These are phyloP conservation scores for Threskiornis aethiopicus DNA, from an alignment of 2,797 vertebrate genomes.

Conservation along the genomic window DNA sequence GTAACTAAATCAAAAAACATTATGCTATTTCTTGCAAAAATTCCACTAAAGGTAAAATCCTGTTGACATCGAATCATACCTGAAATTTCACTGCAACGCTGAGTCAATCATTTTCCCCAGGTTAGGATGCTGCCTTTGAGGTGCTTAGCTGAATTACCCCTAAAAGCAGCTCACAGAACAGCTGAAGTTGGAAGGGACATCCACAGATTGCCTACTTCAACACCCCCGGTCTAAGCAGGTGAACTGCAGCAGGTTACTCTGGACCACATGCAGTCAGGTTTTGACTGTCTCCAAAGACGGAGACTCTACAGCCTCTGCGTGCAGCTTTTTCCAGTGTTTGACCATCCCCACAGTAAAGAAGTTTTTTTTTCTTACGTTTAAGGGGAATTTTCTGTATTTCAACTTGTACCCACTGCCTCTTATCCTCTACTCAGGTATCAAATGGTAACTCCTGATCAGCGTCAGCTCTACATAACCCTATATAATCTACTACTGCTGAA, in stretches of 20 bases:
- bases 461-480: not conserved
- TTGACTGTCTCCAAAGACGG: not conserved
- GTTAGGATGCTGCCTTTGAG: not conserved
- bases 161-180: not conserved
- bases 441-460: not conserved
- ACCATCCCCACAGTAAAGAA: not conserved
- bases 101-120: not conserved
- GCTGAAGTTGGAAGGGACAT: not conserved
- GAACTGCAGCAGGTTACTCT: not conserved
- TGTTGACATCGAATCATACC: not conserved
- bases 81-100: not conserved
- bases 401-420: not conserved
- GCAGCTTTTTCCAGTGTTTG: not conserved
- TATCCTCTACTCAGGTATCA: not conserved
- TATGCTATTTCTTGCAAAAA: not conserved
- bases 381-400: not conserved
- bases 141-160: not conserved
- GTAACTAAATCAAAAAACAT: not conserved
- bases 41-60: not conserved
- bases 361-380: not conserved
- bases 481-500: not conserved
- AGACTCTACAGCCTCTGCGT: not conserved
- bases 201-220: not conserved
- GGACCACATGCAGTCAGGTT: not conserved
- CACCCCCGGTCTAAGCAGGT: not conserved